Evolutionary conservation across 2,888 invertebrate genomes (phyloP).

Genomic region (Thereva unica): DNA sequence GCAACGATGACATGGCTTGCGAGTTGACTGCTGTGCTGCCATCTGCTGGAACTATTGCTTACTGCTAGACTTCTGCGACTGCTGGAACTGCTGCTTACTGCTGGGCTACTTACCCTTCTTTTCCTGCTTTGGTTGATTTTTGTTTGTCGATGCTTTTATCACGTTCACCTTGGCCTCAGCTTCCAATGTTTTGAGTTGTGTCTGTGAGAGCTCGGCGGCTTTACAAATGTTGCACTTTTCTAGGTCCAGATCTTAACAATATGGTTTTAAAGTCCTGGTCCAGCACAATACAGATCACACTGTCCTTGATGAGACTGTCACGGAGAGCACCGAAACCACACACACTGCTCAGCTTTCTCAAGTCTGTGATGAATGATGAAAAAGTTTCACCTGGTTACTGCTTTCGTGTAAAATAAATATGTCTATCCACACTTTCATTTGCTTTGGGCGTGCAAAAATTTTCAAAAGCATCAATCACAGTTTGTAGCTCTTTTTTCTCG

Average conservation of each 20-base stretch:
- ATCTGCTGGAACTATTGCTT: neutral
- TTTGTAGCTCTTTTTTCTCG: neutral
- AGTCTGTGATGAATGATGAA: neutral
- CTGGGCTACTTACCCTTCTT: neutral
- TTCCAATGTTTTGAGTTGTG: conserved; percentile 7
- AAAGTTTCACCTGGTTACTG: conserved; percentile 3
- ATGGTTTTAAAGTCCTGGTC: neutral
- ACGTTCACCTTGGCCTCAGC: neutral
- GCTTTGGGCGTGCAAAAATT: conserved; percentile 8
- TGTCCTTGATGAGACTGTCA: conserved; percentile 1
- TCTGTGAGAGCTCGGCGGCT: conserved; percentile 11
- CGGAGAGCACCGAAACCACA: conserved; percentile 11
- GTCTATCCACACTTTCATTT: conserved; percentile 9
- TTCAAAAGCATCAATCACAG: conserved; percentile 7
- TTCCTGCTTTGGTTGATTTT: conserved; percentile 10
- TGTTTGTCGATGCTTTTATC: neutral
- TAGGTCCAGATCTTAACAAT: conserved; percentile 1
- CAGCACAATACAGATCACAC: conserved; percentile 3
- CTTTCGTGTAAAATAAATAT: conserved; percentile 5
- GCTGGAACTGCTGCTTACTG: neutral
- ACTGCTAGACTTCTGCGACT: no score
- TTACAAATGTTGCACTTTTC: conserved; percentile 8
- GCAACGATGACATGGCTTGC: conserved; percentile 8
- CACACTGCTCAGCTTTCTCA: conserved; percentile 8
- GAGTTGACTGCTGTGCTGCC: conserved; percentile 2